Evolutionary conservation across 2,888 invertebrate species (phyloP).

Genomic region (Heliconius hortense): DNA sequence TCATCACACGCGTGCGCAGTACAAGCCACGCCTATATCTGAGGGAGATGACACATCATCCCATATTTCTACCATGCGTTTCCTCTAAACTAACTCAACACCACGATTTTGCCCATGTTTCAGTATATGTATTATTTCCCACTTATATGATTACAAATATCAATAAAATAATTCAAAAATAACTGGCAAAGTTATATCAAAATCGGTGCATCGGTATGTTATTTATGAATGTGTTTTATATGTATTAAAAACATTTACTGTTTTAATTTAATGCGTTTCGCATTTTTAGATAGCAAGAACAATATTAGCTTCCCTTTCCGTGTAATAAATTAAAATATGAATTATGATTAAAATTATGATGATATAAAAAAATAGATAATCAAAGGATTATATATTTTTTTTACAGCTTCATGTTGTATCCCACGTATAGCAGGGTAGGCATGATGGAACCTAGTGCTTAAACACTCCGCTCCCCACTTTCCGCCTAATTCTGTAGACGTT

Average conservation of each 20-base stretch:
- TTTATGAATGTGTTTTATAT: not conserved
- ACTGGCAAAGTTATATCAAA: not conserved
- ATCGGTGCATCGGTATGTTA: not conserved
- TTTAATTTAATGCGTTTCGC: not conserved
- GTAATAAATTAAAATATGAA: too few relatives aligned
- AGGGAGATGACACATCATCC: constrained; percentile 65
- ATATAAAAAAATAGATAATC: too few relatives aligned
- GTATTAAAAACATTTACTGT: not conserved
- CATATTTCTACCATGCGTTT: constrained; percentile 48
- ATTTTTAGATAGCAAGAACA: not conserved
- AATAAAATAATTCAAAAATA: not conserved
- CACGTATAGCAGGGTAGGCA: too few relatives aligned
- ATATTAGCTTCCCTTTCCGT: not conserved
- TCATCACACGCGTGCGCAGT: constrained; percentile 68
- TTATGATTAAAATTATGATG: too few relatives aligned
- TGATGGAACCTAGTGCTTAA: too few relatives aligned
- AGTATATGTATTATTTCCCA: not conserved
- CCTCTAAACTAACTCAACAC: constrained; percentile 1
- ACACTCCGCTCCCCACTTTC: too few relatives aligned
- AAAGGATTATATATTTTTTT: too few relatives aligned
- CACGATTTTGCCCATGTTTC: not conserved
- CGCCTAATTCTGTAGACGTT: too few relatives aligned
- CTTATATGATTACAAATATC: not conserved
- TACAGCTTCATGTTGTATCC: too few relatives aligned
- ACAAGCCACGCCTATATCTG: constrained; percentile 66